Evolutionary conservation across 2,113 vertebrate genomes (phyloP), one percentile per base, ranked within the genome.

Genomic region (Ciconia boyciana): DNA sequence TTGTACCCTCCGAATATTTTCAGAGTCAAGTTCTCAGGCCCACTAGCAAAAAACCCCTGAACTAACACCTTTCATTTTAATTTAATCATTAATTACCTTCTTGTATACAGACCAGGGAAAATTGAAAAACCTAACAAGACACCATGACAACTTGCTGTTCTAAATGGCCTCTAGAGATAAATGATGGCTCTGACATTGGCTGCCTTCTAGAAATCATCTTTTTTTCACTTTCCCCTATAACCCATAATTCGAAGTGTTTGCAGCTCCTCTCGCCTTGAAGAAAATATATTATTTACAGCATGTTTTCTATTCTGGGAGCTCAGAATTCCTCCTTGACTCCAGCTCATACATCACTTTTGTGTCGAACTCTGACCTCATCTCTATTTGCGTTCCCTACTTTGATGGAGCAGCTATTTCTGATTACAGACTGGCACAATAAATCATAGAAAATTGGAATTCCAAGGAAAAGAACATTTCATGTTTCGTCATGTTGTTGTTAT

Each of bases 391-490:
- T 89, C 76, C 66, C 84, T 89, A 31, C 66, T 94, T 83, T 65
- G 77, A 83, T 68, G 77, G n/a, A 87, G 57, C 80, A 94, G 88
- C 57, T 93, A 94, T 64, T 96, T 92, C 85, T 92, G 88, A 89
- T 92, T 96, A 82, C 4, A 26, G 36, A 90, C 60, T 84, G 55
- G 82, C 66, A 91, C 94, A 93, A 89, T 88, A 91, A 96, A 92
- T 95, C 72, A 93, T 1, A 94, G 61, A 83, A 95, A 92, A 94
- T 10, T 90, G 44, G 64, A 97, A 96, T 94, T 95, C 80, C 71
- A 94, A 93, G 36, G 68, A 92, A 93, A 94, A 94, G 64, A 83
- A 58, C 62, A 90, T 83, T 96, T 93, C 48, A 61, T 75, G 55
- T 95, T 96, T 89, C 0, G 0, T 90, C 76, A 71, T 90, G 43